Conservation (phyloP, 2,888 invertebrate species). For the Thymelicus sylvestris region DNA sequence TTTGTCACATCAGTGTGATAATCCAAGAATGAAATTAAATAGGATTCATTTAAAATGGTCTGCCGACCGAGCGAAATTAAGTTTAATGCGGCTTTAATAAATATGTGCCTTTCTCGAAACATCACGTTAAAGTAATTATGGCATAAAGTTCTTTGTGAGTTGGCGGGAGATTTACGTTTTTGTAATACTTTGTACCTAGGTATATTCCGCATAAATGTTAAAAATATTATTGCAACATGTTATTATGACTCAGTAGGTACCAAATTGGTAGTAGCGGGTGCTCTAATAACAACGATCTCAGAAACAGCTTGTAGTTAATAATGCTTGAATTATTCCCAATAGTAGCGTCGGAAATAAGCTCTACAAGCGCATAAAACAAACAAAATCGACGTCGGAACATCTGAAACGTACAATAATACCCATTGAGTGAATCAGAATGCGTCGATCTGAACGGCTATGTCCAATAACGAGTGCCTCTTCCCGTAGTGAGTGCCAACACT, state of each 20-base stretch:
- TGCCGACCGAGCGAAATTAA: slow-evolving; percentile 22
- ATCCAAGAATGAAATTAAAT: slow-evolving; percentile 30
- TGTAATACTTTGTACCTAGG: slow-evolving; percentile 55
- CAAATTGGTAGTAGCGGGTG: not conserved
- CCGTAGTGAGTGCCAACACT: slow-evolving; percentile 64
- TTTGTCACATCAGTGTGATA: slow-evolving; percentile 29
- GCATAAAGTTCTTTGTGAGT: slow-evolving; percentile 57
- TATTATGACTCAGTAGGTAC: not conserved
- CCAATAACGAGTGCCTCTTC: slow-evolving; percentile 72
- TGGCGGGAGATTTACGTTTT: slow-evolving; percentile 55
- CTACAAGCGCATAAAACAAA: slow-evolving; percentile 60
- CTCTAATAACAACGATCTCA: slow-evolving; percentile 13
- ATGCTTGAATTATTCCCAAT: slow-evolving; percentile 30
- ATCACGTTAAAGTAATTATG: slow-evolving; percentile 69
- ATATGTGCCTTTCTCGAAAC: slow-evolving; percentile 49
- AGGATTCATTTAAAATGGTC: slow-evolving; percentile 28
- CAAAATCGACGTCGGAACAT: slow-evolving; percentile 59
- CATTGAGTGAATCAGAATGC: slow-evolving; percentile 72
- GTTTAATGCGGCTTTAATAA: slow-evolving; percentile 35
- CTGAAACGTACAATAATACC: slow-evolving; percentile 62
- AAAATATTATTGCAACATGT: not conserved
- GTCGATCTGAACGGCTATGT: slow-evolving; percentile 65
- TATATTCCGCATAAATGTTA: slow-evolving; percentile 6
- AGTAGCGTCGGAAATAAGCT: slow-evolving; percentile 49
- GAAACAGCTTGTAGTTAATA: slow-evolving; percentile 20